Evolutionary conservation across 2,797 vertebrate genomes (phyloP), one percentile per base, ranked within the genome.

Genomic region (Pangasius larnaudii): DNA sequence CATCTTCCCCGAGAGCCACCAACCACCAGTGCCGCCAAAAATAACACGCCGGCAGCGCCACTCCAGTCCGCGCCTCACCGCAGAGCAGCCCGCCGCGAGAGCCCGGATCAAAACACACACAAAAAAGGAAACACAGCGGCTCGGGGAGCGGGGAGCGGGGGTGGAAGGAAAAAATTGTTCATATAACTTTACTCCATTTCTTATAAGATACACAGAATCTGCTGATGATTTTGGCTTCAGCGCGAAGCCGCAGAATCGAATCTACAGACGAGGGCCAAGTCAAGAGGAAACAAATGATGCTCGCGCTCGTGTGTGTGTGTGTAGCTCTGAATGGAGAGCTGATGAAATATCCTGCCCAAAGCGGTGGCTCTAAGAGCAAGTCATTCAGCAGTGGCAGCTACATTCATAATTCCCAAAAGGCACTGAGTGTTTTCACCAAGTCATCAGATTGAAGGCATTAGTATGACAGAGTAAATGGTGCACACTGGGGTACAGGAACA

Each of bases 31-130:
- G 92, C 94, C 94, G 96, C 96, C 96, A 97, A 95, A 96, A 97
- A 97, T 97, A 97, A 97, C 96, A 96, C 95, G 92, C 95, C 95
- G 96, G 96, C 96, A 96, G 96, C 96, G 96, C 96, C 96, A 96
- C 95, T 96, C 94, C 93, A 96, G 95, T 94, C 95, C 93, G 94
- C 92, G 94, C 94, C 94, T 94, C 92, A 94, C 95, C 96, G 89
- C 95, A 95, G 94, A 92, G 86, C 94, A 92, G 94, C 93, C 89
- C 74, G 94, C 95, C 94, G 91, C 95, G 95, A 95, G 95, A 95
- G 93, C 91, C 94, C 89, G 95, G 96, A 96, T 96, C 96, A 96
- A 96, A 97, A 96, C 96, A 96, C 96, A 96, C 96, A 97, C 96
- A 96, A 96, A 96, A 96, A 96, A 96, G 95, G 95, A 97, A 97